phyloP scores from a whole-genome alignment of 2,797 vertebrate genomes.

The Lepus townsendii region DNA sequence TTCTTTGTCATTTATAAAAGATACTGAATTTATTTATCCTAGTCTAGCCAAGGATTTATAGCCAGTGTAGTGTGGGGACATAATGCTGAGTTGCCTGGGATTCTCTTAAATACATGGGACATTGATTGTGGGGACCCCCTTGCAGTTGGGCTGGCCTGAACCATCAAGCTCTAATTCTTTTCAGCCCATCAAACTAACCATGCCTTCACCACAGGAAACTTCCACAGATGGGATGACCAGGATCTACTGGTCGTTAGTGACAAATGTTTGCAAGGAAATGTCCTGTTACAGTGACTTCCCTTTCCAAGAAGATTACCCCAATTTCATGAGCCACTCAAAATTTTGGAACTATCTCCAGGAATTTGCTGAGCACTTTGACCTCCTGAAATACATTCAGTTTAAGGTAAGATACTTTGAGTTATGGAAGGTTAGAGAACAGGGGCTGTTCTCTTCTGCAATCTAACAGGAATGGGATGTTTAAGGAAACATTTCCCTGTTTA shows the following conservation, averaged over 20 bases:
- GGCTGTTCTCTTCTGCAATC: not conserved
- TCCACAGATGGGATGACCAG: slow-evolving; percentile 88
- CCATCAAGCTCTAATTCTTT: not conserved
- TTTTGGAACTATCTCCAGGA: slow-evolving; percentile 93
- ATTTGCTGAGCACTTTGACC: slow-evolving; percentile 91
- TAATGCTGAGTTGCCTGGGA: not conserved
- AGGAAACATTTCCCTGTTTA: not conserved
- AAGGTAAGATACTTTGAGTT: slow-evolving; percentile 87
- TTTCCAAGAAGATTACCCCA: slow-evolving; percentile 92
- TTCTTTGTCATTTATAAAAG: not conserved
- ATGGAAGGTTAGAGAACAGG: not conserved
- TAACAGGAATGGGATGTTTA: not conserved
- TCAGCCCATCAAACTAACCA: not conserved
- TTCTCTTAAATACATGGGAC: not conserved
- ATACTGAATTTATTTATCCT: not conserved
- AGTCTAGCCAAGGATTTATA: not conserved
- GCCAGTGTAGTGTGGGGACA: not conserved
- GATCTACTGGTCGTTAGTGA: slow-evolving; percentile 94
- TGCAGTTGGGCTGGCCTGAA: not conserved
- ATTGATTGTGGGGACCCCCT: not conserved
- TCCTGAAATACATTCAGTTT: slow-evolving; percentile 91
- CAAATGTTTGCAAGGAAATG: slow-evolving; percentile 97
- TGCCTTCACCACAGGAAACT: slow-evolving; percentile 89
- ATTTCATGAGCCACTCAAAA: slow-evolving; percentile 91
- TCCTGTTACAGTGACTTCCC: slow-evolving; percentile 96